Percentiles rank a stretch among this genome's conserved stretches.
Conservation (phyloP, 2,888 invertebrate species). For the Tetheella fluctuosa region DNA sequence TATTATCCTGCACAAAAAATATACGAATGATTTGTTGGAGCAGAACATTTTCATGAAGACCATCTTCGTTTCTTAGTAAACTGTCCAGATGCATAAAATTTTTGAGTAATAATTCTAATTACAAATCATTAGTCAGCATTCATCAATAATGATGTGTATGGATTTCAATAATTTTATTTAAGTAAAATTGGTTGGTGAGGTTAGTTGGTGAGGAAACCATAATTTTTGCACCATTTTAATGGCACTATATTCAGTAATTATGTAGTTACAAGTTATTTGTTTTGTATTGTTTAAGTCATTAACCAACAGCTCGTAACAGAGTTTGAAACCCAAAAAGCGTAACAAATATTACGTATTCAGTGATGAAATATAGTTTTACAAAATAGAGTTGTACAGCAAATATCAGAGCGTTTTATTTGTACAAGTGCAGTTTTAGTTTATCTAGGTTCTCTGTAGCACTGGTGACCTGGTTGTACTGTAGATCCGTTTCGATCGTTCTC, state of each 20-base stretch:
- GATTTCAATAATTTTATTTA: neutral
- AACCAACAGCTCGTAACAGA: neutral
- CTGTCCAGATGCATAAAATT: neutral
- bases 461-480: conserved; percentile 35
- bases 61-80: neutral
- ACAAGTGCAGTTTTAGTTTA: conserved; percentile 17
- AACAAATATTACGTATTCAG: neutral
- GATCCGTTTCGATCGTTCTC: conserved; percentile 27
- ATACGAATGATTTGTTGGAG: neutral
- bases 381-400: conserved; percentile 1
- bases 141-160: neutral
- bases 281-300: neutral
- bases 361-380: neutral
- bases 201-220: neutral
- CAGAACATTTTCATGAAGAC: neutral
- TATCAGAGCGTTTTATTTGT: neutral
- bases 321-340: neutral
- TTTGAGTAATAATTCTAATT: neutral
- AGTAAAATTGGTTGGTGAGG: too few species aligned
- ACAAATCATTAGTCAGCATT: neutral
- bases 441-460: conserved; percentile 15
- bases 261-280: neutral
- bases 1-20: neutral
- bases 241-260: neutral
- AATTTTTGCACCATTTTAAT: neutral